These are phyloP conservation scores for Clarias platycephalus DNA, from an alignment of 2,797 vertebrate species.

Conservation along the genomic window DNA sequence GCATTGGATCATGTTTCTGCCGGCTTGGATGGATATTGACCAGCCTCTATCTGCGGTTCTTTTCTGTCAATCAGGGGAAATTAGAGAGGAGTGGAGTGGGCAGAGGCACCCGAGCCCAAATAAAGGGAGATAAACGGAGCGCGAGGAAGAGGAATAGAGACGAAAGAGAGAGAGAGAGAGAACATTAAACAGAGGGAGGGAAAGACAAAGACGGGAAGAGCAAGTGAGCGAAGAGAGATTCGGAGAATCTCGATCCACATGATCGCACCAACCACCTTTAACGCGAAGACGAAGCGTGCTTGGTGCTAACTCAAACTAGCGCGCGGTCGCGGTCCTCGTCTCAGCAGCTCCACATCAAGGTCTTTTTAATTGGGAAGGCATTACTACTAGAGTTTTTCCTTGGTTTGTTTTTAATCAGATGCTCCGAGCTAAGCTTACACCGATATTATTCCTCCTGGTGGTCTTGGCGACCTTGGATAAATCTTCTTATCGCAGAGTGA, in stretches of 20 bases:
- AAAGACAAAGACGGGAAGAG: not conserved
- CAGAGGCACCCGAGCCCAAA: conserved; percentile 39
- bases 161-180: not conserved
- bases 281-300: conserved; percentile 55
- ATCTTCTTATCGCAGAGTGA: not conserved
- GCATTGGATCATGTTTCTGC: conserved; percentile 67
- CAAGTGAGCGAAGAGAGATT: not conserved
- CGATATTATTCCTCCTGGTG: conserved; percentile 7
- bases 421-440: conserved; percentile 24
- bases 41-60: conserved; percentile 67
- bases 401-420: not conserved
- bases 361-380: not conserved
- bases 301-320: not conserved
- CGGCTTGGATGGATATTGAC: conserved; percentile 71
- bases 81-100: conserved; percentile 67
- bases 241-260: conserved; percentile 41
- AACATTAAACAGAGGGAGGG: not conserved
- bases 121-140: conserved; percentile 21
- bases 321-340: too few species aligned
- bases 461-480: not conserved
- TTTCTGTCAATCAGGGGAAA: conserved; percentile 76
- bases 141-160: conserved; percentile 24
- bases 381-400: not conserved
- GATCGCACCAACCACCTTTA: conserved; percentile 59
- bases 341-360: not conserved